Evolutionary conservation across 2,797 vertebrate species (phyloP), one percentile per base, ranked within the genome.

Genomic region (Chrysolophus pictus): DNA sequence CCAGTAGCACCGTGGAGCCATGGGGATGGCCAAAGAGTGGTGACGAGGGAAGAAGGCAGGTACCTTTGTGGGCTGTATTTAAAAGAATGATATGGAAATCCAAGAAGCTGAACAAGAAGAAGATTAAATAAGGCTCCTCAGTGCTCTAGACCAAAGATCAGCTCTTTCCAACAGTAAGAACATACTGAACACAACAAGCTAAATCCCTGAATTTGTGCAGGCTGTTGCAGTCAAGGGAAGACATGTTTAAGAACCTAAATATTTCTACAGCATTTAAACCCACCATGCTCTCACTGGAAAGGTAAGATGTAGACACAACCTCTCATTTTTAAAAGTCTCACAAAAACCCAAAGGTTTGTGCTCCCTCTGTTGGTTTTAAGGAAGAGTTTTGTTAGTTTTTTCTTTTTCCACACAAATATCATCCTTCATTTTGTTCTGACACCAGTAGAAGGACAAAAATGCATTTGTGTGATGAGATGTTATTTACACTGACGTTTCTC

Each of bases 331-430:
- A 63, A 83, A 95, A 70, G 11, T 78, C 65, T 90, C 47, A 83
- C 70, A 80, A 90, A 96, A 84, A 10, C 26, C 18, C 76, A 91
- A 94, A 92, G 89, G 84, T 94, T 92, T 96, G 91, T 96, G 91
- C 95, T 97, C 94, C 95, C 96, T 96, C 96, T 97, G 95, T 97
- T 96, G 97, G 94, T 49, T 97, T 96, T 70, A 59, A 59, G 82
- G 83, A 75, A 84, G 67, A 95, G 91, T 8, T 26, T 49, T 74
- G 88, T 56, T 76, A 12, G 37, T 55, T 93, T 93, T 95, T 84
- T 49, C 94, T 93, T 94, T 91, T 88, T 41, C 39, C 62, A 41
- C 89, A 81, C 70, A 91, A 93, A 87, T 49, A 89, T 24, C 59
- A 35, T 93, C 94, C 90, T 76, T 93, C 81, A 79, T 95, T 88